A percentile compares a stretch with the other conserved stretches of the same genome.
Evolutionary conservation across 2,888 invertebrate species (phyloP).

Genomic region (Harpalus rufipes): DNA sequence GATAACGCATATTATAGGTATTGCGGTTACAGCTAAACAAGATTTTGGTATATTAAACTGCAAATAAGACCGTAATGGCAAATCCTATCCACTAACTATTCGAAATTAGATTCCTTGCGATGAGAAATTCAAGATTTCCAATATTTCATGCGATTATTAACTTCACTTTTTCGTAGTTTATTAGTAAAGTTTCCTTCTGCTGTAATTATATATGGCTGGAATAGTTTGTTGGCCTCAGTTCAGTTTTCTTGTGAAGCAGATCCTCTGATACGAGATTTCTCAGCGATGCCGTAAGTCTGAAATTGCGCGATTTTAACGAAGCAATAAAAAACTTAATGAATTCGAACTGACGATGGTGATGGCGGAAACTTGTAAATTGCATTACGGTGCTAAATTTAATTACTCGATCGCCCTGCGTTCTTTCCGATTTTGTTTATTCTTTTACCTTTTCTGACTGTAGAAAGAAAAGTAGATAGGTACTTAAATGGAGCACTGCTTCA

Average conservation of each 20-base stretch:
- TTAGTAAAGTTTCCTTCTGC: too few species aligned
- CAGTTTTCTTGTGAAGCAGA: neutral
- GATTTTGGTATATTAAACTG: too few species aligned
- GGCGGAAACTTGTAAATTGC: slow-evolving; percentile 49
- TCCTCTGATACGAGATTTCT: too few species aligned
- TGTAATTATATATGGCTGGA: too few species aligned
- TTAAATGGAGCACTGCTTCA: slow-evolving; percentile 3
- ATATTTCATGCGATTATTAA: too few species aligned
- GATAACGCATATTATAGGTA: too few species aligned
- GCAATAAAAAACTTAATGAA: slow-evolving; percentile 53
- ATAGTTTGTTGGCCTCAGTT: slow-evolving; percentile 30
- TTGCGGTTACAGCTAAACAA: too few species aligned
- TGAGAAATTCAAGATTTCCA: too few species aligned
- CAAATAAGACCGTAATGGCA: too few species aligned
- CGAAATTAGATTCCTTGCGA: too few species aligned
- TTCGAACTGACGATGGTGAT: slow-evolving; percentile 29
- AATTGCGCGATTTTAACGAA: slow-evolving; percentile 35
- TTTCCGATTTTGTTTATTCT: slow-evolving; percentile 31
- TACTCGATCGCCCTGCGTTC: slow-evolving; percentile 34
- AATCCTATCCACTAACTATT: too few species aligned
- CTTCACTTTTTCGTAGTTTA: too few species aligned
- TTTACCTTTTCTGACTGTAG: neutral
- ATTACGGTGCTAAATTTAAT: slow-evolving; percentile 56
- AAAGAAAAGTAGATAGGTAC: neutral
- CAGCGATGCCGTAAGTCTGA: neutral